Evolutionary conservation across 2,797 vertebrate species (phyloP).

Genomic region (Pangasius krempfi): DNA sequence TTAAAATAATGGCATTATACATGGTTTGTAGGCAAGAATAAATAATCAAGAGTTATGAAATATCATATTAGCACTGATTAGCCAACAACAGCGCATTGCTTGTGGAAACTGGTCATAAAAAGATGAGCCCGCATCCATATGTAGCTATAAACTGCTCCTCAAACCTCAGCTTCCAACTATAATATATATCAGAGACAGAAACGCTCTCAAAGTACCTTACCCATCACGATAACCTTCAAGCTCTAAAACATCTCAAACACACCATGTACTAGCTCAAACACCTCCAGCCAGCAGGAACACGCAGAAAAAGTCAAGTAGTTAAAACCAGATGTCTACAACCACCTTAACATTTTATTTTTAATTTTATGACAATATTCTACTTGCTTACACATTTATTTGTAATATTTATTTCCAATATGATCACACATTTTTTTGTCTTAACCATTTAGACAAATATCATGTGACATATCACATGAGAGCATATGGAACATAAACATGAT

Average conservation of each 20-base stretch:
- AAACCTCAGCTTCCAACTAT: not conserved
- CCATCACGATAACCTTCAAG: constrained; percentile 17
- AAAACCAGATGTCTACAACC: not conserved
- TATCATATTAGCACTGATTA: not conserved
- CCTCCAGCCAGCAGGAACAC: not conserved
- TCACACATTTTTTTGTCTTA: not conserved
- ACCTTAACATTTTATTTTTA: no score
- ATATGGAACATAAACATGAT: not conserved
- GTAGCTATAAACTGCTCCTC: constrained; percentile 30
- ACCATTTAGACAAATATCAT: not conserved
- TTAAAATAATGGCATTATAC: not conserved
- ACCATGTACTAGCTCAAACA: not conserved
- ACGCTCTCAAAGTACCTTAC: constrained; percentile 6
- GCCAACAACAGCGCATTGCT: not conserved
- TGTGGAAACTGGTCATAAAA: constrained; percentile 7
- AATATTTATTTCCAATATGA: not conserved
- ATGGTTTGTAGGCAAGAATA: not conserved
- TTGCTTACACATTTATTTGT: not conserved
- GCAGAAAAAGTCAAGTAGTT: not conserved
- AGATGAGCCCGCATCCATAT: not conserved
- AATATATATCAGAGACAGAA: constrained; percentile 11
- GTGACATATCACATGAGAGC: not conserved
- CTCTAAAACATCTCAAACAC: constrained; percentile 44
- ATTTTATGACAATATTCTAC: not conserved
- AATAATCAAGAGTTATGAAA: not conserved